A percentile compares a stretch with the other conserved stretches of the same genome.
These are phyloP conservation scores for Archilochus colubris DNA, from an alignment of 2,113 vertebrate species.

Conservation along the genomic window DNA sequence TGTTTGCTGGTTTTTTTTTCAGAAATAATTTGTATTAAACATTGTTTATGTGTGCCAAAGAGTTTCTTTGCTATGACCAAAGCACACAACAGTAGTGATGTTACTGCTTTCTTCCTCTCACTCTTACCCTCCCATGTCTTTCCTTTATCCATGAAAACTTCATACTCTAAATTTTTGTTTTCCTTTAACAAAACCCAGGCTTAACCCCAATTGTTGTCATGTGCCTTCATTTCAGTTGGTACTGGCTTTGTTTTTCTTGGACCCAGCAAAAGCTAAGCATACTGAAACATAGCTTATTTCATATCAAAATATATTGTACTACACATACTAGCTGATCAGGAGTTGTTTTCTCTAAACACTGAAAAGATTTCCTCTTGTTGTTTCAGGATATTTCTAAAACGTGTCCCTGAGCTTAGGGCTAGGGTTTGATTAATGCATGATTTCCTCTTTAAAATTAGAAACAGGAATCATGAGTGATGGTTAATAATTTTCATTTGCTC, in stretches of 20 bases:
- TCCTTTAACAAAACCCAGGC: conserved; percentile 39
- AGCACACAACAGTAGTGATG: neutral
- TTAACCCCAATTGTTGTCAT: conserved; percentile 37
- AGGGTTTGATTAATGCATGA: conserved; percentile 80
- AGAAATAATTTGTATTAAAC: neutral
- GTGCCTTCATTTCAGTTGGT: conserved; percentile 38
- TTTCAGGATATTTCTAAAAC: conserved; percentile 76
- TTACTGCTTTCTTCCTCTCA: neutral
- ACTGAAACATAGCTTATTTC: conserved; percentile 16
- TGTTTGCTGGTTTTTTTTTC: neutral
- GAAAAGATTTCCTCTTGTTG: conserved; percentile 73
- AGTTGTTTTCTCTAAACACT: conserved; percentile 70
- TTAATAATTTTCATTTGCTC: conserved; percentile 83
- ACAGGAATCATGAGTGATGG: conserved; percentile 77
- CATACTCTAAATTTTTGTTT: neutral
- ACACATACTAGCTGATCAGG: conserved; percentile 47
- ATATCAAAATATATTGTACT: conserved; percentile 53
- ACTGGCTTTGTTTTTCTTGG: conserved; percentile 49
- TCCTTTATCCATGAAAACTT: conserved; percentile 20
- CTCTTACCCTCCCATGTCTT: neutral
- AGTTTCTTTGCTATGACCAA: neutral
- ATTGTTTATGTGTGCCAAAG: neutral
- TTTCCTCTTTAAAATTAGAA: conserved; percentile 86
- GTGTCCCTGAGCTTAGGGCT: conserved; percentile 62
- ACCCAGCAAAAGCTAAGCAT: conserved; percentile 25